Percentiles rank a stretch among this genome's conserved stretches.
These are phyloP conservation scores for Sebastes schlegelii DNA, from an alignment of 2,113 vertebrate species.

Conservation along the genomic window DNA sequence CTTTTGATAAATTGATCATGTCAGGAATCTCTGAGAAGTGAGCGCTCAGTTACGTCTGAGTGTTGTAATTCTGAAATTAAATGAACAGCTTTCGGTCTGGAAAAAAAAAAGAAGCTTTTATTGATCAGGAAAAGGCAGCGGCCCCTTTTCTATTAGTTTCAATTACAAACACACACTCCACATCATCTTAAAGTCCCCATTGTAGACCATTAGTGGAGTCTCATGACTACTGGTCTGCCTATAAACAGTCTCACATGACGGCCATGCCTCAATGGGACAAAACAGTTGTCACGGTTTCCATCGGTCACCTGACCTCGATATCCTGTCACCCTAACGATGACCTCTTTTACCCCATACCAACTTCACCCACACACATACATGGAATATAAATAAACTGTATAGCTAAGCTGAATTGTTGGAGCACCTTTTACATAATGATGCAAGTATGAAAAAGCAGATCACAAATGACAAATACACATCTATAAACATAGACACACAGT, in stretches of 20 bases:
- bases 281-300: slow-evolving; percentile 20
- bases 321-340: slow-evolving; percentile 21
- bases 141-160: neutral
- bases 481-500: neutral
- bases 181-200: neutral
- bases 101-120: neutral
- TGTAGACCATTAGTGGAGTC: slow-evolving; percentile 55
- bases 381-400: neutral
- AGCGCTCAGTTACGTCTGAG: neutral
- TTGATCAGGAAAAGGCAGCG: neutral
- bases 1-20: neutral
- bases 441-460: neutral
- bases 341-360: neutral
- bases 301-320: slow-evolving; percentile 51
- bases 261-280: slow-evolving; percentile 9
- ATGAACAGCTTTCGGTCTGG: neutral
- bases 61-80: neutral
- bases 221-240: slow-evolving; percentile 61
- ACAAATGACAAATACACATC: neutral
- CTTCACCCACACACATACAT: neutral
- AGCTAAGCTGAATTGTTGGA: no score
- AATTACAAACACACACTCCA: slow-evolving; percentile 16
- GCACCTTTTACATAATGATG: no score
- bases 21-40: no score
- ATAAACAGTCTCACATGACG: slow-evolving; percentile 71